These are phyloP conservation scores for Tyria jacobaeae DNA, from an alignment of 2,888 invertebrate genomes.

Conservation along the genomic window DNA sequence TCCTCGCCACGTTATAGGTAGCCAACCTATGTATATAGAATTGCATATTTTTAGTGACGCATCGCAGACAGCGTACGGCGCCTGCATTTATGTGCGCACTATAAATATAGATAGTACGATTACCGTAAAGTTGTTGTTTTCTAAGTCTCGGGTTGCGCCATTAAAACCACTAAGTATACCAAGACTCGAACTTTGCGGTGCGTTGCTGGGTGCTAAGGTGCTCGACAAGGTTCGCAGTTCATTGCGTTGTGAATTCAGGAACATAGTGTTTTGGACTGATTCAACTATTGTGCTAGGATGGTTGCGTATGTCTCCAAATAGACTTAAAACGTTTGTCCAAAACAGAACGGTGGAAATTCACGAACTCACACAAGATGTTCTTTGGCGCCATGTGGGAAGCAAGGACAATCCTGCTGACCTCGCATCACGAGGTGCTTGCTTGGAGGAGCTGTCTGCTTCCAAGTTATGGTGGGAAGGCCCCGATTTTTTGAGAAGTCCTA, in stretches of 20 bases:
- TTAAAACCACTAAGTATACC: slow-evolving; percentile 6
- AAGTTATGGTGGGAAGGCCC: too few species aligned
- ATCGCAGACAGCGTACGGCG: slow-evolving; percentile 4
- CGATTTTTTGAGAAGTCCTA: too few species aligned
- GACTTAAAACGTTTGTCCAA: slow-evolving; percentile 31
- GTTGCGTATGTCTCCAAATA: too few species aligned
- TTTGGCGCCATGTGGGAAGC: slow-evolving; percentile 16
- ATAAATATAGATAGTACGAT: background rate
- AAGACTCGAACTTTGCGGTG: slow-evolving; percentile 11
- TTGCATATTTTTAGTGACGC: slow-evolving; percentile 13
- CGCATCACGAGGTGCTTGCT: slow-evolving; percentile 15
- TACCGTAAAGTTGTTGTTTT: background rate
- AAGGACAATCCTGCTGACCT: slow-evolving; percentile 18
- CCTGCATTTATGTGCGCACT: too few species aligned
- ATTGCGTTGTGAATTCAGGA: slow-evolving; percentile 25
- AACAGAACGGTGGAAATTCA: slow-evolving; percentile 39
- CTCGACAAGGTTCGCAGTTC: slow-evolving; percentile 25
- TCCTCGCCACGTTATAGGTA: slow-evolving; percentile 1
- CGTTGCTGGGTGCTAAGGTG: slow-evolving; percentile 8
- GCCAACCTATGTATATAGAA: slow-evolving; percentile 5
- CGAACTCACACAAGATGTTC: slow-evolving; percentile 17
- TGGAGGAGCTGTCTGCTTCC: background rate
- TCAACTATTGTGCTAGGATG: too few species aligned
- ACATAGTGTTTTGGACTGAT: too few species aligned
- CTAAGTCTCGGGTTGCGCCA: background rate